Percentiles rank a stretch among this genome's conserved stretches.
phyloP scores from a whole-genome alignment of 2,888 invertebrate species.

The Lasioglossum zephyrum region DNA sequence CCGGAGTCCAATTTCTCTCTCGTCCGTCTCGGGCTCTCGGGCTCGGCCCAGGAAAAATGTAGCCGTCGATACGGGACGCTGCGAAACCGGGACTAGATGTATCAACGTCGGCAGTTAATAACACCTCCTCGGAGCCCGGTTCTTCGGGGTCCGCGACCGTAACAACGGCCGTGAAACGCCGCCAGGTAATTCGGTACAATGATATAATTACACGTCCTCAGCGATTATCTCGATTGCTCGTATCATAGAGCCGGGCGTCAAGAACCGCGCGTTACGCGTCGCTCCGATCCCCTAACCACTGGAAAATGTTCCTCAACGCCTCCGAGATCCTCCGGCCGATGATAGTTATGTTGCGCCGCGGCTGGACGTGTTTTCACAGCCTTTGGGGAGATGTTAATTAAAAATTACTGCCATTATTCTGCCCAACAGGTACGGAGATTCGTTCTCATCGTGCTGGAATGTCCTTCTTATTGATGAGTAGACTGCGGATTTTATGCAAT shows the following conservation, averaged over 20 bases:
- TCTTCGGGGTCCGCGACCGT: constrained; percentile 41
- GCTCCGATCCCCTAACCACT: neutral
- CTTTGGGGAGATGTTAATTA: neutral
- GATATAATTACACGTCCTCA: constrained; percentile 81
- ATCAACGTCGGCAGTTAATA: constrained; percentile 82
- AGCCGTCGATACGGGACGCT: constrained; percentile 24
- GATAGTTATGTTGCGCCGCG: neutral
- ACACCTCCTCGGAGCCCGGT: constrained; percentile 71
- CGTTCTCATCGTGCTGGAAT: neutral
- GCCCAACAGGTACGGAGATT: neutral
- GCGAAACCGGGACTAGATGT: constrained; percentile 74
- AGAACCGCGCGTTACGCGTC: constrained; percentile 8
- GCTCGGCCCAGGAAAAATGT: constrained; percentile 22
- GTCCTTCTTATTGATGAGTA: too few species aligned
- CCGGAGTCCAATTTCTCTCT: constrained; percentile 3
- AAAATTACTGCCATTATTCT: neutral
- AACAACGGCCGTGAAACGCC: constrained; percentile 63
- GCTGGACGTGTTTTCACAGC: neutral
- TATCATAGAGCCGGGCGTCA: constrained; percentile 36
- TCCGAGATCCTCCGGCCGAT: neutral
- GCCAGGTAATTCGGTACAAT: constrained; percentile 81
- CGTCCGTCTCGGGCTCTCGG: neutral
- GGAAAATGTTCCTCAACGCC: neutral
- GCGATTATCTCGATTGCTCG: constrained; percentile 80
- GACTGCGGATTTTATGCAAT: too few species aligned